phyloP scores from a whole-genome alignment of 1,140 invertebrate species.

The Cylas formicarius region DNA sequence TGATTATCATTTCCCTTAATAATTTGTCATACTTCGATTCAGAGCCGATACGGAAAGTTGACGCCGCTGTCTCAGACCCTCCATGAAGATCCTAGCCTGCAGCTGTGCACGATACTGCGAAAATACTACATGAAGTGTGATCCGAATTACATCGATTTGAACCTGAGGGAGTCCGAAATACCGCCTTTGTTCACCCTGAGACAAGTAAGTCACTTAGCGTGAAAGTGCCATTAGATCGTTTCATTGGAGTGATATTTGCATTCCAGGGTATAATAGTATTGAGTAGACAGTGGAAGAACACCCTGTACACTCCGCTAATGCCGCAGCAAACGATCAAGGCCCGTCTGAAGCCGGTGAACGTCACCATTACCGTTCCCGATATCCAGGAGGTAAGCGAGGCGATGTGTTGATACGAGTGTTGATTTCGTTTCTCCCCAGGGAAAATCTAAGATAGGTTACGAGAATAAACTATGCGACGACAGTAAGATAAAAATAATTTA shows the following conservation, averaged over 20 bases:
- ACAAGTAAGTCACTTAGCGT: slow-evolving; percentile 49
- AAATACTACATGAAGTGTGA: slow-evolving; percentile 75
- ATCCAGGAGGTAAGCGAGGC: slow-evolving; percentile 69
- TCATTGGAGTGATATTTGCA: slow-evolving; percentile 9
- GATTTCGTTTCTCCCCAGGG: slow-evolving; percentile 21
- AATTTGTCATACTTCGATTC: slow-evolving; percentile 23
- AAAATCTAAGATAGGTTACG: slow-evolving; percentile 18
- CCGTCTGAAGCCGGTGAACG: slow-evolving; percentile 75
- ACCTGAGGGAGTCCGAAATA: slow-evolving; percentile 73
- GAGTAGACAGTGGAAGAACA: slow-evolving; percentile 94
- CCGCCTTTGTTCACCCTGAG: slow-evolving; percentile 84
- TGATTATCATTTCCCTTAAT: slow-evolving; percentile 8
- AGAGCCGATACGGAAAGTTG: slow-evolving; percentile 86
- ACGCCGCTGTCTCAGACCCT: slow-evolving; percentile 85
- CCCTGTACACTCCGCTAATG: slow-evolving; percentile 85
- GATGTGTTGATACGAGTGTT: background rate
- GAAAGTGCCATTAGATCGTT: background rate
- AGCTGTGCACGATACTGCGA: slow-evolving; percentile 82
- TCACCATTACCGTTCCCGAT: slow-evolving; percentile 79
- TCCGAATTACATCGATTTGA: slow-evolving; percentile 68
- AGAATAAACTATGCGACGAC: slow-evolving; percentile 17
- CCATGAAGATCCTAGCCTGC: slow-evolving; percentile 92
- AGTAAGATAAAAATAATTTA: slow-evolving; percentile 18
- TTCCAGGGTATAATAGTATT: slow-evolving; percentile 80
- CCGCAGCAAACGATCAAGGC: slow-evolving; percentile 83